Percentiles rank a stretch among this genome's conserved stretches.
Conservation (phyloP, 2,113 vertebrate genomes). For the Salvator merianae region DNA sequence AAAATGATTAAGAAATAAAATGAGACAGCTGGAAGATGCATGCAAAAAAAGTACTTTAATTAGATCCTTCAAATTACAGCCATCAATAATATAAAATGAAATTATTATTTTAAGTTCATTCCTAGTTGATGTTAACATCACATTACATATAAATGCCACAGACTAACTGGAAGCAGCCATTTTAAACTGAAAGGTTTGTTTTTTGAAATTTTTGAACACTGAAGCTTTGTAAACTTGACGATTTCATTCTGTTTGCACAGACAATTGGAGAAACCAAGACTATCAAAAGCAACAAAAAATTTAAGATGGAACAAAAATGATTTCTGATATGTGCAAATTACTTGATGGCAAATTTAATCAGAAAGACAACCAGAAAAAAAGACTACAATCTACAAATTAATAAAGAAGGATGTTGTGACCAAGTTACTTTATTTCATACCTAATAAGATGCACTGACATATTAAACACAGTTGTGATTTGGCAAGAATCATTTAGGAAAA, state of each 20-base stretch:
- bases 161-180: not conserved
- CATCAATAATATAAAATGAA: not conserved
- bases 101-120: too few relatives aligned
- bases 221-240: not conserved
- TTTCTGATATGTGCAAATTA: not conserved
- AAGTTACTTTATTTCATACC: not conserved
- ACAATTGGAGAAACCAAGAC: not conserved
- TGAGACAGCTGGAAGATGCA: slow-evolving; percentile 40
- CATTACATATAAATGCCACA: not conserved
- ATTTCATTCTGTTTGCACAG: not conserved
- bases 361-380: not conserved
- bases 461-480: too few relatives aligned
- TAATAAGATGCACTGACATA: too few relatives aligned
- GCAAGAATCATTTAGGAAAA: too few relatives aligned
- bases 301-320: slow-evolving; percentile 23
- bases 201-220: not conserved
- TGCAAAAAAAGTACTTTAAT: slow-evolving; percentile 58
- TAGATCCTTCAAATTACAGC: slow-evolving; percentile 62
- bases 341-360: not conserved
- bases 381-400: not conserved
- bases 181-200: not conserved
- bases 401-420: not conserved
- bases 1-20: slow-evolving; percentile 19
- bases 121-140: not conserved
- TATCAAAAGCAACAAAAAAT: not conserved